Evolutionary conservation across 2,113 vertebrate genomes (phyloP).

Genomic region (Equus przewalskii): DNA sequence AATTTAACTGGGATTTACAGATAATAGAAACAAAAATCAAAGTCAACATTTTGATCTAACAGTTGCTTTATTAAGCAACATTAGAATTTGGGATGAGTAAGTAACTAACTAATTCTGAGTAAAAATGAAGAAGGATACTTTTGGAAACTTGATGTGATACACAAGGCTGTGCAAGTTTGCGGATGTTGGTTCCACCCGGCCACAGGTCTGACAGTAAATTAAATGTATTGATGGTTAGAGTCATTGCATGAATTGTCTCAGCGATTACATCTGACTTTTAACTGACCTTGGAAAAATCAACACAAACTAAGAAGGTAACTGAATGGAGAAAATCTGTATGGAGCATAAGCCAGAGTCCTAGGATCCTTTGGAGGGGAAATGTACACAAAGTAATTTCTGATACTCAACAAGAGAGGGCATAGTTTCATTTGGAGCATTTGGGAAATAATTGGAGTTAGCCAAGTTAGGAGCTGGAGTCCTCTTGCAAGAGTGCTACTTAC

Average conservation of each 20-base stretch:
- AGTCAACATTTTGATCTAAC: neutral
- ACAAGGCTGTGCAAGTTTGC: neutral
- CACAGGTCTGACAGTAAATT: neutral
- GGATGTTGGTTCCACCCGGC: neutral
- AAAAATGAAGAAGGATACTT: neutral
- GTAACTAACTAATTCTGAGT: neutral
- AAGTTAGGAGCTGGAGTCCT: neutral
- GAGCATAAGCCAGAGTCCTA: neutral
- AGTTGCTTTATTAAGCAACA: neutral
- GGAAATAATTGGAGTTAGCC: neutral
- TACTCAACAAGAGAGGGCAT: neutral
- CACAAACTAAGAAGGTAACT: neutral
- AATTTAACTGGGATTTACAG: neutral
- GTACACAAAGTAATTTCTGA: neutral
- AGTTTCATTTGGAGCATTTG: neutral
- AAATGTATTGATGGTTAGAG: neutral
- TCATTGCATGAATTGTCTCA: neutral
- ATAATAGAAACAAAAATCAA: neutral
- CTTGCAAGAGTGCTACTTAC: neutral
- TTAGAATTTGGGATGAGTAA: neutral
- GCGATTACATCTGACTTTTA: neutral
- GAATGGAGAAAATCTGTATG: neutral
- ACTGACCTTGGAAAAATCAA: constrained; percentile 20
- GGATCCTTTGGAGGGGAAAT: neutral
- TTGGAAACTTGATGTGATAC: neutral